Percentiles rank a stretch among this genome's conserved stretches.
Conservation (phyloP, 2,113 vertebrate species). For the Microcebus griseorufus region DNA sequence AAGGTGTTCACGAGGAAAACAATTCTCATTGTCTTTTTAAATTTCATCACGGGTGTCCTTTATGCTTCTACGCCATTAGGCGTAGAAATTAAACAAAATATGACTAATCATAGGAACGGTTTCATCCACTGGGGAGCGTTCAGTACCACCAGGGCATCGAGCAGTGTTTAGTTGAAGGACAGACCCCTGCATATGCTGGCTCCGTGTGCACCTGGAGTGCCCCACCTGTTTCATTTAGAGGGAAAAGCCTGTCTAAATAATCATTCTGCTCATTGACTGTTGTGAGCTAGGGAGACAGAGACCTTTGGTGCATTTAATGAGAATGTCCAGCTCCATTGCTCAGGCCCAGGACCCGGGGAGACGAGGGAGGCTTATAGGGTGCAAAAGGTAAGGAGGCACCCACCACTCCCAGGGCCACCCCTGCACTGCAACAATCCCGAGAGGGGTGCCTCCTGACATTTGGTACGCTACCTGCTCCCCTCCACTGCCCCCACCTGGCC, state of each 20-base stretch:
- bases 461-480: background rate
- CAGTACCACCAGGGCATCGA: background rate
- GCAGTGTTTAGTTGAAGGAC: background rate
- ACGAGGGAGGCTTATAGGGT: accelerated
- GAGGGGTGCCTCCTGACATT: background rate
- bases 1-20: background rate
- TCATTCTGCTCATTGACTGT: background rate
- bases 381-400: background rate
- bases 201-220: accelerated
- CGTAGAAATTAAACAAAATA: background rate
- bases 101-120: background rate
- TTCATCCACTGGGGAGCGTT: background rate
- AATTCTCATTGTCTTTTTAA: background rate
- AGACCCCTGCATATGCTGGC: background rate
- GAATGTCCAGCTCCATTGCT: background rate
- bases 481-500: no score
- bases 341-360: background rate
- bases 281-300: background rate
- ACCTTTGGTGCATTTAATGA: background rate
- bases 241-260: background rate
- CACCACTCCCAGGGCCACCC: no score
- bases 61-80: background rate
- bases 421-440: background rate
- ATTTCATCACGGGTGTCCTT: background rate
- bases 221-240: background rate